These are phyloP conservation scores for Ictidomys tridecemlineatus DNA, from an alignment of 2,113 vertebrate genomes.

Conservation along the genomic window DNA sequence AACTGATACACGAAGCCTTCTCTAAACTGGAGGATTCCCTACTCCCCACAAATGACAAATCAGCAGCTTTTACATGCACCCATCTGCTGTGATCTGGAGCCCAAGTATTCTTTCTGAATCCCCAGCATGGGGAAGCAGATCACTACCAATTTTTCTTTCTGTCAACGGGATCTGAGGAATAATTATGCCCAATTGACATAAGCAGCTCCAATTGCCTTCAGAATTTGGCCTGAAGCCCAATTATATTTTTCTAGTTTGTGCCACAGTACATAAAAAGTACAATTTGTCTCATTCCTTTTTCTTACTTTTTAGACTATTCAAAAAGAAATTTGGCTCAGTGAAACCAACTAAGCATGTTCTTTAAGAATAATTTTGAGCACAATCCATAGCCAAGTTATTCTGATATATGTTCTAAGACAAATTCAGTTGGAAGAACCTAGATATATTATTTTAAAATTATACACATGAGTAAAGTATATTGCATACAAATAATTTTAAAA, in stretches of 20 bases:
- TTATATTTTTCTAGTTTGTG: slow-evolving; percentile 80
- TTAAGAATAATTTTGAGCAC: slow-evolving; percentile 77
- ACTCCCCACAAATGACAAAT: slow-evolving; percentile 78
- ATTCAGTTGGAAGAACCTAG: slow-evolving; percentile 72
- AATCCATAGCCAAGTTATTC: slow-evolving; percentile 63
- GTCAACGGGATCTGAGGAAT: slow-evolving; percentile 79
- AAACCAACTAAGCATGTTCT: slow-evolving; percentile 73
- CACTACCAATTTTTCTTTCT: slow-evolving; percentile 82
- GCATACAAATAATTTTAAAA: slow-evolving; percentile 77
- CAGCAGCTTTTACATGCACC: slow-evolving; percentile 37
- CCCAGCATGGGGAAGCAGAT: slow-evolving; percentile 58
- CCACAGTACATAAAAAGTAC: slow-evolving; percentile 76
- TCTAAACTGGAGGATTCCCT: slow-evolving; percentile 79
- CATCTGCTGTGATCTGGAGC: slow-evolving; percentile 77
- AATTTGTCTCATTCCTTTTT: slow-evolving; percentile 80
- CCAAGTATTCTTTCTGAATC: slow-evolving; percentile 74
- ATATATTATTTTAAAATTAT: slow-evolving; percentile 78
- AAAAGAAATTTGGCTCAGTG: slow-evolving; percentile 67
- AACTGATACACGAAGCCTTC: slow-evolving; percentile 54
- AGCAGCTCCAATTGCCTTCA: slow-evolving; percentile 79
- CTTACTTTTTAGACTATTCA: slow-evolving; percentile 73
- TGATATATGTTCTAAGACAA: slow-evolving; percentile 70
- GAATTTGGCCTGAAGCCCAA: slow-evolving; percentile 81
- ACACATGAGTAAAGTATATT: slow-evolving; percentile 74
- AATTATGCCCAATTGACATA: slow-evolving; percentile 81